A percentile compares a stretch with the other conserved stretches of the same genome.
Conservation (phyloP, 2,113 vertebrate genomes). For the Chaetorhynchus papuensis region DNA sequence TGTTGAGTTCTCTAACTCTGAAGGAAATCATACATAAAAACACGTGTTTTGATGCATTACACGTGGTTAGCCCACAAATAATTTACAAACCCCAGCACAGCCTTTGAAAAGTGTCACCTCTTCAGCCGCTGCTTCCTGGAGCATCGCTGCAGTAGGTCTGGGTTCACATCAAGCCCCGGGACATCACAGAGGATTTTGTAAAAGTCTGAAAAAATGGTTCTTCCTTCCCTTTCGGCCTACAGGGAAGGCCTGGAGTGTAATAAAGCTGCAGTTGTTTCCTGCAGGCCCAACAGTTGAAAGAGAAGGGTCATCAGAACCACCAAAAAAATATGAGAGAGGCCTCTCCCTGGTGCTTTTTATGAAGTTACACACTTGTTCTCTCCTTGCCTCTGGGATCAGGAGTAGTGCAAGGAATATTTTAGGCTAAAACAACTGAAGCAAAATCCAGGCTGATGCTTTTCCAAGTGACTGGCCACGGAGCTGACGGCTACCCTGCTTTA, state of each 20-base stretch:
- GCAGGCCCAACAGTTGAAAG: neutral
- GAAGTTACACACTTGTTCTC: neutral
- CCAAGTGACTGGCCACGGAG: neutral
- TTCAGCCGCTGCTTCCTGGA: neutral
- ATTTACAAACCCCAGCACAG: neutral
- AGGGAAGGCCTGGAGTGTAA: neutral
- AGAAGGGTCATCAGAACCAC: neutral
- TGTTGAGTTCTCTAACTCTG: neutral
- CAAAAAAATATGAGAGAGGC: neutral
- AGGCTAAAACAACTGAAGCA: neutral
- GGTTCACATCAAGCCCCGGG: neutral
- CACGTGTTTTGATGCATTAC: rapidly evolving
- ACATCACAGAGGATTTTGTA: neutral
- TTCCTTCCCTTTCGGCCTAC: neutral
- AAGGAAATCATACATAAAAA: neutral
- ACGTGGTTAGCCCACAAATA: rapidly evolving
- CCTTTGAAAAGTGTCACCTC: neutral
- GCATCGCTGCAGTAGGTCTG: neutral
- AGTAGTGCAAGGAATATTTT: neutral
- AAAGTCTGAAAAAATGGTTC: neutral
- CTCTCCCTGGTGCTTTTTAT: neutral
- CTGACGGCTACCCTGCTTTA: neutral
- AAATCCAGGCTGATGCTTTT: constrained; percentile 1
- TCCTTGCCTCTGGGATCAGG: neutral
- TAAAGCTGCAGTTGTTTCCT: neutral